Conservation (phyloP, 2,888 invertebrate genomes). For the Ectemnius lituratus region DNA sequence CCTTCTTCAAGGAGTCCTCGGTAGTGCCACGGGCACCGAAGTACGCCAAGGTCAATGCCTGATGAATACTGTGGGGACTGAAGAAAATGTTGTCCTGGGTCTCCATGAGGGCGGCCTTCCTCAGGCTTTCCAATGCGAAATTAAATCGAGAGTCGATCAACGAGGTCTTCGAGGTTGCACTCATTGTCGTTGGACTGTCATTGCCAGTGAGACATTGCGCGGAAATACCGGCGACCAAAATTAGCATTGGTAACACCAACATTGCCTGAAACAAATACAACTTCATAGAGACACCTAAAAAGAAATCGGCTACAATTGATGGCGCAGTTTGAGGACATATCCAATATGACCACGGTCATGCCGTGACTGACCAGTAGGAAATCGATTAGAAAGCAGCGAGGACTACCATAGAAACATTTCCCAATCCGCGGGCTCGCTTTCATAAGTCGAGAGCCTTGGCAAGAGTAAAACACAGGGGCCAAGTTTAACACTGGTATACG, state of each 20-base stretch:
- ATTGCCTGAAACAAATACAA: conserved; percentile 50
- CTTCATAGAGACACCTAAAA: not conserved
- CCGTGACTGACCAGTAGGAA: not conserved
- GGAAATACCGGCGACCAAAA: conserved; percentile 47
- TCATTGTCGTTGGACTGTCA: conserved; percentile 72
- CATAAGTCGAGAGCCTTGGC: no score
- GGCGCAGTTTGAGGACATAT: not conserved
- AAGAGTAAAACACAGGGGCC: no score
- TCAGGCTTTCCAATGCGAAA: conserved; percentile 86
- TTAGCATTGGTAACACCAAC: conserved; percentile 42
- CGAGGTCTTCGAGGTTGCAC: conserved; percentile 70
- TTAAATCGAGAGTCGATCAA: conserved; percentile 82
- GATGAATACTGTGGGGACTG: conserved; percentile 92
- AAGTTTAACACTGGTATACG: no score
- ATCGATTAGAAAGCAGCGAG: not conserved
- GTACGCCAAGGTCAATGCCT: conserved; percentile 88
- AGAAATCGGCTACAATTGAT: not conserved
- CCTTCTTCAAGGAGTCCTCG: conserved; percentile 82
- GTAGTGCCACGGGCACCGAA: conserved; percentile 87
- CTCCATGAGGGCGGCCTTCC: conserved; percentile 83
- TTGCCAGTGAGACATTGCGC: conserved; percentile 79
- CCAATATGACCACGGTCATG: not conserved
- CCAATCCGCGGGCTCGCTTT: not conserved
- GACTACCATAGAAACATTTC: not conserved
- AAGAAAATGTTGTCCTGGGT: conserved; percentile 90